Evolutionary conservation across 1,140 invertebrate species (phyloP).

Genomic region (Eurytemora carolleeae): DNA sequence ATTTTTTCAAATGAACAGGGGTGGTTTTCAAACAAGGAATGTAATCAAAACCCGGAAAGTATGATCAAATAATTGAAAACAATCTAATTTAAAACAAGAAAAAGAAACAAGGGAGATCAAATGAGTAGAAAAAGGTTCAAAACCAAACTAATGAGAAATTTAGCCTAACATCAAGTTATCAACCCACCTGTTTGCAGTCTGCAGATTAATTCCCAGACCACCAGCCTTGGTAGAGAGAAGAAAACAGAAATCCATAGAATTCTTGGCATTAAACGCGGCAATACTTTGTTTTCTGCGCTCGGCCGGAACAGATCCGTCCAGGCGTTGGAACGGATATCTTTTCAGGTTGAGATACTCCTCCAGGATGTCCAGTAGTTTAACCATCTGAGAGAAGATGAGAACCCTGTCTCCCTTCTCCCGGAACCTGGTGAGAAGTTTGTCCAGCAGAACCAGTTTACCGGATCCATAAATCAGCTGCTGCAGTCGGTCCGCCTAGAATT

Average conservation of each 20-base stretch:
- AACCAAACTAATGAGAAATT: no score
- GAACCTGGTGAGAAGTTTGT: slow-evolving; percentile 71
- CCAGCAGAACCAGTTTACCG: slow-evolving; percentile 76
- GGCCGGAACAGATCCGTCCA: slow-evolving; percentile 84
- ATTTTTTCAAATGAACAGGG: no score
- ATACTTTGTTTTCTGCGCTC: slow-evolving; percentile 71
- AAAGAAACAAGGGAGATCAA: no score
- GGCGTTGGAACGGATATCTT: slow-evolving; percentile 77
- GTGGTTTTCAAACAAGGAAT: no score
- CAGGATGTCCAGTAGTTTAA: slow-evolving; percentile 83
- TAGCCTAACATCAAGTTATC: no score
- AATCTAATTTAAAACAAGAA: no score
- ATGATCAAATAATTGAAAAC: no score
- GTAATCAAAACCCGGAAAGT: no score
- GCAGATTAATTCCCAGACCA: slow-evolving; percentile 91
- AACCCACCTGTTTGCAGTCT: slow-evolving; percentile 83
- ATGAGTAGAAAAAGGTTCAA: no score
- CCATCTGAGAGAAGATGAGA: slow-evolving; percentile 95
- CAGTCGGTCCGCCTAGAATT: slow-evolving; percentile 20
- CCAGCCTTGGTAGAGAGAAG: slow-evolving; percentile 91
- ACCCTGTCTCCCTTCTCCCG: slow-evolving; percentile 84
- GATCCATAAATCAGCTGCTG: slow-evolving; percentile 65
- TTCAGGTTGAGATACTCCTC: slow-evolving; percentile 76
- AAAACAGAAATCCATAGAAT: slow-evolving; percentile 87
- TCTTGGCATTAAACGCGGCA: slow-evolving; percentile 87